Percentiles rank a stretch among this genome's conserved stretches.
Evolutionary conservation across 2,888 invertebrate species (phyloP).

Genomic region (Ectemnius cavifrons): DNA sequence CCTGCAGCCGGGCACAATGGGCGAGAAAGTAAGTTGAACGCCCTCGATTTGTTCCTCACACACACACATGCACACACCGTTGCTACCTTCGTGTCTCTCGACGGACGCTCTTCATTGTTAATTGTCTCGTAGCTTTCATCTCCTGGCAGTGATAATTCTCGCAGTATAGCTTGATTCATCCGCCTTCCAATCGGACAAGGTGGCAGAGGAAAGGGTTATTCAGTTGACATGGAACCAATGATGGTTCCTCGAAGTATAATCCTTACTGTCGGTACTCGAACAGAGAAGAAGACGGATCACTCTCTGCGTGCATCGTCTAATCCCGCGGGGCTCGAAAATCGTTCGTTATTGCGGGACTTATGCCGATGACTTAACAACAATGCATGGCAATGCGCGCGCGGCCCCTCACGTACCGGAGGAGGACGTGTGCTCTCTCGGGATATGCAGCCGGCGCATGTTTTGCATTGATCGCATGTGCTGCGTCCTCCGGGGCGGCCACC

Average conservation of each 20-base stretch:
- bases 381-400: slow-evolving; percentile 25
- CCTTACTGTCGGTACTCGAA: neutral
- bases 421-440: slow-evolving; percentile 11
- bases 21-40: slow-evolving; percentile 3
- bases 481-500: slow-evolving; percentile 10
- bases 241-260: neutral
- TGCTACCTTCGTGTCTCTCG: no score
- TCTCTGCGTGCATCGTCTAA: slow-evolving; percentile 8
- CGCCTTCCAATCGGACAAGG: no score
- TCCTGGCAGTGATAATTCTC: no score
- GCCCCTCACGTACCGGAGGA: no score
- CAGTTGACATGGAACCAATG: neutral
- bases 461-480: slow-evolving; percentile 36
- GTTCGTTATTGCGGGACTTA: slow-evolving; percentile 13
- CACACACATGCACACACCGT: no score
- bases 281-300: neutral
- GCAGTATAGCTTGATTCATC: no score
- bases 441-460: slow-evolving; percentile 21
- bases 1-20: slow-evolving; percentile 2
- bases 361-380: slow-evolving; percentile 33
- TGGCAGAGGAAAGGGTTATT: neutral
- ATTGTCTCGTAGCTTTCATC: no score
- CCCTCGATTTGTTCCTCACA: neutral
- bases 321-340: slow-evolving; percentile 16
- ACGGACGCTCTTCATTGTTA: no score